A percentile compares a stretch with the other conserved stretches of the same genome.
These are phyloP conservation scores for Poeciliopsis infans DNA, from an alignment of 2,797 vertebrate species.

Conservation along the genomic window DNA sequence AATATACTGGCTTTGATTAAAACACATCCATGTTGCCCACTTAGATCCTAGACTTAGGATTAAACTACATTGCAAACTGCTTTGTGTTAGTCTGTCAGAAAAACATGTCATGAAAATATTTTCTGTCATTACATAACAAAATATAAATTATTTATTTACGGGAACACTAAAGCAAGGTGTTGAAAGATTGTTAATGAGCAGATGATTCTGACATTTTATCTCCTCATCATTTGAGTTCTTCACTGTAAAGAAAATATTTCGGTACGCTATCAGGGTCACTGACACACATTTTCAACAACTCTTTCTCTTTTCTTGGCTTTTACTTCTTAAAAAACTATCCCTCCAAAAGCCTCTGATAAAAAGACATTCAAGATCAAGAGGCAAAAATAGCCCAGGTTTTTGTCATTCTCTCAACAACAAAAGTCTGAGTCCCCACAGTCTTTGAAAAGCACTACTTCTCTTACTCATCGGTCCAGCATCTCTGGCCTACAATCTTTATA, in stretches of 20 bases:
- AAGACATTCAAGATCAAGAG: conserved; percentile 44
- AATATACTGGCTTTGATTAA: neutral
- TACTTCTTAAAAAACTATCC: neutral
- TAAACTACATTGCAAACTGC: neutral
- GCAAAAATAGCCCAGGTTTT: conserved; percentile 56
- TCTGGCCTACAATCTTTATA: conserved; percentile 64
- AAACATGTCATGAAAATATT: neutral
- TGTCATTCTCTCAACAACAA: conserved; percentile 44
- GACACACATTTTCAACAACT: neutral
- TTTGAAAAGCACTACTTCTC: conserved; percentile 56
- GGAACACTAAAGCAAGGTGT: neutral
- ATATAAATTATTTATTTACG: neutral
- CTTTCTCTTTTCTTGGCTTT: neutral
- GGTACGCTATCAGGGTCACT: neutral
- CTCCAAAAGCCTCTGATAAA: neutral
- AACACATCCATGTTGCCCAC: neutral
- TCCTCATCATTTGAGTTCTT: conserved; percentile 3
- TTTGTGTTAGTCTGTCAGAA: neutral
- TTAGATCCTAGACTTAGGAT: neutral
- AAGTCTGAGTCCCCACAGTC: conserved; percentile 43
- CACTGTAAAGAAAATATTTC: neutral
- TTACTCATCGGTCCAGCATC: conserved; percentile 45
- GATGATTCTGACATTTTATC: neutral
- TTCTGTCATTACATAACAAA: neutral
- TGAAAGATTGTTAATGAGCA: neutral